These are phyloP conservation scores for Archips xylosteana DNA, from an alignment of 2,888 invertebrate species.

Conservation along the genomic window DNA sequence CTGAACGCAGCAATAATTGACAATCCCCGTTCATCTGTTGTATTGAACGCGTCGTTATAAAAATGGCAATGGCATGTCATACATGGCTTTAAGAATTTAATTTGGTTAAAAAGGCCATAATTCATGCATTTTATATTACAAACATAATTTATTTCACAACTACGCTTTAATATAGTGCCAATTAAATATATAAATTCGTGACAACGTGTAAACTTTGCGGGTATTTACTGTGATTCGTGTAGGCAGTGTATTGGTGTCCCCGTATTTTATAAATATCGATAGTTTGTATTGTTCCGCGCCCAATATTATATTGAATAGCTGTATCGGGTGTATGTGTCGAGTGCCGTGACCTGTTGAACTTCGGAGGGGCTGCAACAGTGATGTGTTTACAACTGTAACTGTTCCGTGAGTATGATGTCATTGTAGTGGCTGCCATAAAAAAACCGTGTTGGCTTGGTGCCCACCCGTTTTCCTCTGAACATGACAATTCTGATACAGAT, in stretches of 20 bases:
- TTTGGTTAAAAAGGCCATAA: conserved; percentile 67
- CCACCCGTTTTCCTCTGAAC: conserved; percentile 80
- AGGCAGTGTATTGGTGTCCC: conserved; percentile 76
- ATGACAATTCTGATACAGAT: conserved; percentile 69
- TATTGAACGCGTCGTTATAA: conserved; percentile 73
- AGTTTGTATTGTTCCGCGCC: conserved; percentile 57
- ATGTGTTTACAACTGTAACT: conserved; percentile 84
- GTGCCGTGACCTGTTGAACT: conserved; percentile 57
- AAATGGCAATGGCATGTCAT: conserved; percentile 82
- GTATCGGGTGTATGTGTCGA: conserved; percentile 49
- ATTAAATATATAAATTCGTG: conserved; percentile 53
- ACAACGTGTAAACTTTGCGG: conserved; percentile 53
- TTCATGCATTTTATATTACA: conserved; percentile 54
- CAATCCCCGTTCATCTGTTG: conserved; percentile 50
- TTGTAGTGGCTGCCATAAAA: conserved; percentile 78
- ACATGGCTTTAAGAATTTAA: conserved; percentile 69
- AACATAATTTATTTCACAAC: conserved; percentile 48
- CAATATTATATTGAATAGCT: conserved; percentile 55
- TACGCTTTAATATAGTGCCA: conserved; percentile 56
- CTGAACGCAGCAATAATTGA: conserved; percentile 62
- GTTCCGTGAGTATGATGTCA: conserved; percentile 84
- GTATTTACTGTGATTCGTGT: conserved; percentile 68
- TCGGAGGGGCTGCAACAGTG: conserved; percentile 65
- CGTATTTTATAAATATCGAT: conserved; percentile 66
- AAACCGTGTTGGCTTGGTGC: conserved; percentile 82